Conservation (phyloP, 2,797 vertebrate genomes). For the Arnoldichthys spilopterus region DNA sequence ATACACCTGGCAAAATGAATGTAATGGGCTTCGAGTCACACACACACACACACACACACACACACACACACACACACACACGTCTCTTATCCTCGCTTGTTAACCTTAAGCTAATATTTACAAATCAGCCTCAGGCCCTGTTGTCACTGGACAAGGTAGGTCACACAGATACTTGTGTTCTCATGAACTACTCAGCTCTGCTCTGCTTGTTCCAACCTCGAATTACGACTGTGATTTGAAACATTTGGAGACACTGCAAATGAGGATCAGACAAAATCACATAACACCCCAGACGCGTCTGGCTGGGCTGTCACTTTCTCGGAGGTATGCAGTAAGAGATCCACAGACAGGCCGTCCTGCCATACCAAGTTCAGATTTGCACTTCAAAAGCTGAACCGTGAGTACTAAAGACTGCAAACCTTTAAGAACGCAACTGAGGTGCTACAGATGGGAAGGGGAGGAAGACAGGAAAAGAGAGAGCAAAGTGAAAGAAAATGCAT, state of each 20-base stretch:
- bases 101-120: slow-evolving; percentile 45
- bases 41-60: slow-evolving; percentile 10
- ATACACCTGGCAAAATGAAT: slow-evolving; percentile 29
- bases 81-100: neutral
- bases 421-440: slow-evolving; percentile 40
- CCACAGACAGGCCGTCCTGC: slow-evolving; percentile 42
- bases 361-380: slow-evolving; percentile 48
- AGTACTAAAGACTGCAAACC: slow-evolving; percentile 39
- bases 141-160: slow-evolving; percentile 6
- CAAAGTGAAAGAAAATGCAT: slow-evolving; percentile 47
- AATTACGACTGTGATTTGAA: slow-evolving; percentile 34
- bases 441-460: slow-evolving; percentile 21
- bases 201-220: neutral
- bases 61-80: no score
- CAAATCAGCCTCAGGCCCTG: slow-evolving; percentile 20
- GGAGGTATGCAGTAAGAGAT: slow-evolving; percentile 41
- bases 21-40: slow-evolving; percentile 16
- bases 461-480: slow-evolving; percentile 34
- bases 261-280: slow-evolving; percentile 40
- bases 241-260: slow-evolving; percentile 36
- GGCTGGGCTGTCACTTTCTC: slow-evolving; percentile 41
- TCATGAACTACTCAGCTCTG: slow-evolving; percentile 12
- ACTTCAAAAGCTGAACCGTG: slow-evolving; percentile 63
- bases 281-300: slow-evolving; percentile 25
- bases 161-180: slow-evolving; percentile 3